Conservation (phyloP, 1,140 invertebrate species). For the Asbolus verrucosus region DNA sequence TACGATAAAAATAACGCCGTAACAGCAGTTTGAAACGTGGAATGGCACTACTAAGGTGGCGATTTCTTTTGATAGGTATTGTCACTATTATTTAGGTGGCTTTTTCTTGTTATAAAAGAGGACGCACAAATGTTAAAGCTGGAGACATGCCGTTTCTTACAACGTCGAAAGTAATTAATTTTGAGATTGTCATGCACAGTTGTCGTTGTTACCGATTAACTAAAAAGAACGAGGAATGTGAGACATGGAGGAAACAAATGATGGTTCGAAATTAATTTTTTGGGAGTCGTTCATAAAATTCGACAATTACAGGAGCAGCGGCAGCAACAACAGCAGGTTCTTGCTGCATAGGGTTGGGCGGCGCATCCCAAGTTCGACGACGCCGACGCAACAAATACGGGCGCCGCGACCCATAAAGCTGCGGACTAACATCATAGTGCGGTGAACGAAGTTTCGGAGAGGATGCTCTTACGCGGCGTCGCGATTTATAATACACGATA, state of each 20-base stretch:
- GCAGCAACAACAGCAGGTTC: conserved; percentile 45
- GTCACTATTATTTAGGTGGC: conserved; percentile 1
- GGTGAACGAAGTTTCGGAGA: conserved; percentile 59
- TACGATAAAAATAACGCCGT: conserved; percentile 4
- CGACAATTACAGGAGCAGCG: neutral
- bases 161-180: neutral
- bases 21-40: conserved; percentile 1
- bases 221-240: neutral
- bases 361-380: conserved; percentile 59
- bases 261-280: neutral
- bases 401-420: conserved; percentile 64
- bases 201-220: neutral
- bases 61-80: conserved; percentile 8
- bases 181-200: neutral
- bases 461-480: conserved; percentile 47
- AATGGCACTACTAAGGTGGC: neutral
- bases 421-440: conserved; percentile 64
- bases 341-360: conserved; percentile 61
- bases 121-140: neutral
- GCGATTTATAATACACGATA: conserved; percentile 2
- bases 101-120: neutral
- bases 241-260: neutral
- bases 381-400: conserved; percentile 65
- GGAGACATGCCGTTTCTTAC: neutral
- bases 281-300: neutral